Percentiles rank a stretch among this genome's conserved stretches.
Evolutionary conservation across 2,113 vertebrate genomes (phyloP).

Genomic region (Muntiacus muntjak): DNA sequence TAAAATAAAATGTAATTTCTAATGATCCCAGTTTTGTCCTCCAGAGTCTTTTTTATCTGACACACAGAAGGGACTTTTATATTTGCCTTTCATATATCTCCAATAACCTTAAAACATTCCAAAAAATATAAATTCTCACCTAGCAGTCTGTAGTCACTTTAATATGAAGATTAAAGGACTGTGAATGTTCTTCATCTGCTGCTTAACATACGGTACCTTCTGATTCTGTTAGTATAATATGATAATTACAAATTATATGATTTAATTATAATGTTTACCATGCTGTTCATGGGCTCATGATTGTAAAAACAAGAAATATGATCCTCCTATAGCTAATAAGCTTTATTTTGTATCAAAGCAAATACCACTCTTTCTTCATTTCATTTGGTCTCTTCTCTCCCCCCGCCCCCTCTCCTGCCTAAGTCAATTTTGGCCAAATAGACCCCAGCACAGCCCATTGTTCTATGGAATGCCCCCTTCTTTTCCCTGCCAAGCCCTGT

Average conservation of each 20-base stretch:
- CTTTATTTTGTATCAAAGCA: not conserved
- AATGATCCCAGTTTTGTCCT: conserved; percentile 19
- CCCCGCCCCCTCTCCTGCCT: too few relatives aligned
- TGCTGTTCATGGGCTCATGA: not conserved
- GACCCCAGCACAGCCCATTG: accelerated
- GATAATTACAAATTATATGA: conserved; percentile 36
- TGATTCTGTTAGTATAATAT: conserved; percentile 47
- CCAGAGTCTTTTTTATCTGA: not conserved
- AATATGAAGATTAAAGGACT: conserved; percentile 26
- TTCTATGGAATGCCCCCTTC: not conserved
- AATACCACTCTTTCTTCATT: not conserved
- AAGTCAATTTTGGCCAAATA: not conserved
- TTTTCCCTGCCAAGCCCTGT: not conserved
- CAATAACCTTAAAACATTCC: not conserved
- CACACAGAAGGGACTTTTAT: not conserved
- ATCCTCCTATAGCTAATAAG: not conserved
- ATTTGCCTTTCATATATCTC: not conserved
- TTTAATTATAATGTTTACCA: conserved; percentile 52
- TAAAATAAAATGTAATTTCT: conserved; percentile 28
- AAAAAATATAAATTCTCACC: conserved; percentile 5
- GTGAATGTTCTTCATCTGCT: conserved; percentile 15
- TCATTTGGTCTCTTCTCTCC: not conserved
- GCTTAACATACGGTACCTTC: not conserved
- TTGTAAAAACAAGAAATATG: not conserved
- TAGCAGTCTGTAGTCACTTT: conserved; percentile 28